Evolutionary conservation across 2,888 invertebrate genomes (phyloP), one percentile per base, ranked within the genome.

Genomic region (Parthenolecanium corni): DNA sequence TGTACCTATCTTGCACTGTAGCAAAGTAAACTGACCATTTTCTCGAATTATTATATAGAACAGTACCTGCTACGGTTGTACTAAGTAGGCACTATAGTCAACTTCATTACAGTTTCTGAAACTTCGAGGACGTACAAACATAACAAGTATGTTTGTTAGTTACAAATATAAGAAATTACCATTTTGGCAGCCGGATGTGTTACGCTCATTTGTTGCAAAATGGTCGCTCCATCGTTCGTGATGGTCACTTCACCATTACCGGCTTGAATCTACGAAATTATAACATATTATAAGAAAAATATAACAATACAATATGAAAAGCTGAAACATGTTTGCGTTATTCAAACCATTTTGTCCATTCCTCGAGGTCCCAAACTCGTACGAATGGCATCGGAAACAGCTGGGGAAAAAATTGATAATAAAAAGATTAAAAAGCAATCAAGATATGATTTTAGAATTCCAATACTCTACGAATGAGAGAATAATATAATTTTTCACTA

Each of bases 141-240:
- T n/a, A n/a, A n/a, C n/a, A n/a, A n/a, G n/a, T n/a, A n/a, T n/a
- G n/a, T n/a, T n/a, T n/a, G n/a, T n/a, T n/a, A n/a, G n/a, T n/a
- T n/a, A n/a, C n/a, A n/a, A n/a, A n/a, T n/a, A n/a, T n/a, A n/a
- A n/a, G n/a, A 18, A 42, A 67, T 68, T 77, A 91, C 91, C 96
- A 99, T 97, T 82, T 96, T 96, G 20, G 97, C 97, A 68, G 97
- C 95, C 53, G 98, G 98, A 75, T 98, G 98, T 67, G 92, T 80
- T 1, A 99, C 96, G 76, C 92, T 92, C 85, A 99, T 98, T 77
- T 97, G 91, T 75, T 98, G 96, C 65, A 99, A 77, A 75, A 99
- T 99, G 38, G 98, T 98, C 38, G 98, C 98, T 64, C 98, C 98
- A 80, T 98, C 98, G 77, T 99, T 98, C 61, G 98, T 99, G 67